These are phyloP conservation scores for Gasterosteus aculeatus DNA, from an alignment of 2,113 vertebrate genomes.

Conservation along the genomic window DNA sequence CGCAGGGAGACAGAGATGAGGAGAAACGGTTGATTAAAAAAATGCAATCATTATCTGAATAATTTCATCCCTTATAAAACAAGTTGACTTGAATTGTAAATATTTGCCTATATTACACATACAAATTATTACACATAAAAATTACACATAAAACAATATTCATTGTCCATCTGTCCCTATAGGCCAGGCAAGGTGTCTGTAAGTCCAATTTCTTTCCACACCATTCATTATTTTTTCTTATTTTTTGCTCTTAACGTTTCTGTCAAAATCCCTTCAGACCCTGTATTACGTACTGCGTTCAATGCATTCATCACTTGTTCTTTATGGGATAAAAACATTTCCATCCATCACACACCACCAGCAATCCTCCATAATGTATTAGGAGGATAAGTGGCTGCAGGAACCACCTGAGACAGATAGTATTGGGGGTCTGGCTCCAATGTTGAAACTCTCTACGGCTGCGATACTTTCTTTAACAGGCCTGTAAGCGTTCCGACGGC, in stretches of 20 bases:
- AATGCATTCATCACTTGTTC: constrained; percentile 31
- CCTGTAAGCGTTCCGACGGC: constrained; percentile 73
- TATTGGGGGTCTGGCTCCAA: constrained; percentile 65
- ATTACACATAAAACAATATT: constrained; percentile 70
- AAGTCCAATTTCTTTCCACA: constrained; percentile 39
- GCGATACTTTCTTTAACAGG: constrained; percentile 71
- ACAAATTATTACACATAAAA: too few relatives aligned
- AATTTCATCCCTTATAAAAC: constrained; percentile 40
- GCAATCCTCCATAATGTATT: constrained; percentile 24
- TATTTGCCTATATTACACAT: constrained; percentile 52
- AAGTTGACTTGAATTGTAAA: constrained; percentile 29
- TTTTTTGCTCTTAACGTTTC: constrained; percentile 38
- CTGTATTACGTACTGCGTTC: constrained; percentile 39
- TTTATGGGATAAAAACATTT: constrained; percentile 16
- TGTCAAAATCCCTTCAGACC: constrained; percentile 35
- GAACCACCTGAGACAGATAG: constrained; percentile 49
- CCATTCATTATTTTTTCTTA: constrained; percentile 7
- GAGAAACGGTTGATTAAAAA: constrained; percentile 53
- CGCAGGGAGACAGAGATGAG: constrained; percentile 46
- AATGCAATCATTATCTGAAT: constrained; percentile 46
- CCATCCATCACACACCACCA: constrained; percentile 35
- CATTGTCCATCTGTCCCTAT: constrained; percentile 61
- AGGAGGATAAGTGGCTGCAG: constrained; percentile 50
- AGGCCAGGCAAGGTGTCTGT: constrained; percentile 41
- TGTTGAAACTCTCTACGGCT: constrained; percentile 59